Base-by-base conservation (phyloP, 2,113 vertebrate species). In the Garra rufa region DNA sequence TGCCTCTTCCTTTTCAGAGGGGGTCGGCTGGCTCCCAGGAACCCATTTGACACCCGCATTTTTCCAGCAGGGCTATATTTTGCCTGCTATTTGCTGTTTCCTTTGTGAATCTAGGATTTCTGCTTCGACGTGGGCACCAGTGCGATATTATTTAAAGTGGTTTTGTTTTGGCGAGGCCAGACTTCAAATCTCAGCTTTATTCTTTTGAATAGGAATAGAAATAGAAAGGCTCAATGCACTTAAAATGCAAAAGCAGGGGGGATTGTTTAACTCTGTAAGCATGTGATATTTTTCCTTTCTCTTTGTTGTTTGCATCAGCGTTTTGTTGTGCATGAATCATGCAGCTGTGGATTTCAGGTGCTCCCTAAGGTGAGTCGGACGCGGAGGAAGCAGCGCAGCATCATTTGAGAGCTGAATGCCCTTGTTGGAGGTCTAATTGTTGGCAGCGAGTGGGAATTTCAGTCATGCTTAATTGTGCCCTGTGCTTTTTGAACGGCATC, bases 51-150 rank as follows among this genome's bases (percentile, higher is more conserved):
- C 77, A 70, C 43, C 41, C 28, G 48, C 55, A 34, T 82, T 85
- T 85, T 85, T 46, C 55, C 4, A 63, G 34, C 19, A n/a, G n/a
- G 8, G 30, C 74, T 30, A 67, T 76, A 83, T 85, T 78, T 87
- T 85, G 83, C 79, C 65, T 38, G 21, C 41, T 83, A 59, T 87
- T 85, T 74, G 70, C 43, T 17, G 17, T 63, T 38, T 70, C 38
- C 74, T 78, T 85, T 78, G 43, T 71, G 67, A 75, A 81, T 84
- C n/a, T 83, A 44, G 48, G 61, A 50, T 81, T 81, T 86, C 59
- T 76, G 52, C 17, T 70, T 48, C 44, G 7, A 9, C 2, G 34
- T 17, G 43, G 50, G 41, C 28, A 34, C n/a, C 6, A 9, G 24
- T 34, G 63, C 30, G 30, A n/a, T 48, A 76, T 76, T 76, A 63